Base-by-base conservation (phyloP, 2,888 invertebrate species). In the Glyphotaelius pellucidus region DNA sequence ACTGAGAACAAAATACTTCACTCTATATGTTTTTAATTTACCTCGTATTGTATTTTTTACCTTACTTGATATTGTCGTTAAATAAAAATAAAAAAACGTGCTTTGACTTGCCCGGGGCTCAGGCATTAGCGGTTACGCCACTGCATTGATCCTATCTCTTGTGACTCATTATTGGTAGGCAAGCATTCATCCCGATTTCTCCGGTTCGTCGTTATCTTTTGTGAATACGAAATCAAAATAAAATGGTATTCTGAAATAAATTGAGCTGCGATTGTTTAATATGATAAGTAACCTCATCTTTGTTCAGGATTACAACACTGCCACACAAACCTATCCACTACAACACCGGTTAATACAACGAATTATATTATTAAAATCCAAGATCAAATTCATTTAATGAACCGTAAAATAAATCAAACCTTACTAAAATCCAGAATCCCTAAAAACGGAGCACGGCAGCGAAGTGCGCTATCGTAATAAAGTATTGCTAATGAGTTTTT, bases 141-240 rank as follows among this genome's bases (percentile, higher is more conserved):
- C 67, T 67, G 67, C 67, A n/a, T 9, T 67, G 67, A 67, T 92
- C 92, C 92, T 89, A 91, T 91, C 91, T 90, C 88, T 88, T 88
- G 86, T 86, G 92, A 85, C 92, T 93, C 92, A 93, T 93, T 93
- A 93, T 93, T 93, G 85, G 86, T 42, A 80, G 47, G 35, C 42
- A 38, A 85, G 5, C 1, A 30, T 83, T 35, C 83, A 83, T 86
- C 30, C 42, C 30, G 14, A 86, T 86, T 86, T 86, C n/a, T 11
- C 19, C 42, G n/a, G n/a, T 86, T 86, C 42, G 7, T 25, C 14
- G 86, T 42, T 86, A 83, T 86, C 38, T 86, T 42, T 47, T 42
- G 0, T 42, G 42, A 12, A 42, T 86, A 35, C 15, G 86, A 47
- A 86, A 25, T 67, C 67, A 67, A 67, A 67, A 42, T 30, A 35